Evolutionary conservation across 2,797 vertebrate species (phyloP).

Genomic region (Pelobates cultripes): DNA sequence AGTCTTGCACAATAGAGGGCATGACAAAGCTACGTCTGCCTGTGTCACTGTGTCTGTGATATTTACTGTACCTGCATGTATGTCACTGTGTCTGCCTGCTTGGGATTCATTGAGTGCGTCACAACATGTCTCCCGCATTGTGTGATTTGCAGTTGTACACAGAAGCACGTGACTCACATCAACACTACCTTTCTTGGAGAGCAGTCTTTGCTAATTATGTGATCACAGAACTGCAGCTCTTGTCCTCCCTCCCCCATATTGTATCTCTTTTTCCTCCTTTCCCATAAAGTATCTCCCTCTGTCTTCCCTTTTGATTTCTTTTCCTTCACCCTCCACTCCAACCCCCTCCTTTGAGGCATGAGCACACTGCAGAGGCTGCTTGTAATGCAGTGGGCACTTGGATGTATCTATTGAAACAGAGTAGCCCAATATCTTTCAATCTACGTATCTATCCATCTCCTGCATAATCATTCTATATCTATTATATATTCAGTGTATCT

Average conservation of each 20-base stretch:
- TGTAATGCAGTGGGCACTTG: slow-evolving; percentile 38
- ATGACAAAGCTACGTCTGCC: background rate
- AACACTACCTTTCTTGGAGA: slow-evolving; percentile 22
- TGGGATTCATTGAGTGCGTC: background rate
- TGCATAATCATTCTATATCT: background rate
- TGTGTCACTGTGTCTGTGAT: background rate
- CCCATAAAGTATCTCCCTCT: slow-evolving; percentile 13
- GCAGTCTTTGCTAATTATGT: slow-evolving; percentile 28
- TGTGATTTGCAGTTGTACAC: slow-evolving; percentile 26
- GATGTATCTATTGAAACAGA: slow-evolving; percentile 2
- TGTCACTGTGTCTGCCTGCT: slow-evolving; percentile 6
- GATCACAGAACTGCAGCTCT: slow-evolving; percentile 25
- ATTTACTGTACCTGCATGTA: background rate
- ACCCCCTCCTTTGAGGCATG: background rate
- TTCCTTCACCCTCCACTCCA: slow-evolving; percentile 26
- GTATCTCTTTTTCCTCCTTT: slow-evolving; percentile 10
- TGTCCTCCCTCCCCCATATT: slow-evolving; percentile 2
- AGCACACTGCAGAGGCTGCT: slow-evolving; percentile 48
- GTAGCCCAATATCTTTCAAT: background rate
- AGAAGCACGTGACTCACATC: slow-evolving; percentile 8
- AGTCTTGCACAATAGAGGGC: background rate
- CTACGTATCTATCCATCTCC: background rate
- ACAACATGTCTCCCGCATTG: slow-evolving; percentile 16
- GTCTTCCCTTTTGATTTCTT: slow-evolving; percentile 25
- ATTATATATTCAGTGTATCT: background rate